phyloP scores from a whole-genome alignment of 2,888 invertebrate genomes.

The Phyllotreta cruciferae region DNA sequence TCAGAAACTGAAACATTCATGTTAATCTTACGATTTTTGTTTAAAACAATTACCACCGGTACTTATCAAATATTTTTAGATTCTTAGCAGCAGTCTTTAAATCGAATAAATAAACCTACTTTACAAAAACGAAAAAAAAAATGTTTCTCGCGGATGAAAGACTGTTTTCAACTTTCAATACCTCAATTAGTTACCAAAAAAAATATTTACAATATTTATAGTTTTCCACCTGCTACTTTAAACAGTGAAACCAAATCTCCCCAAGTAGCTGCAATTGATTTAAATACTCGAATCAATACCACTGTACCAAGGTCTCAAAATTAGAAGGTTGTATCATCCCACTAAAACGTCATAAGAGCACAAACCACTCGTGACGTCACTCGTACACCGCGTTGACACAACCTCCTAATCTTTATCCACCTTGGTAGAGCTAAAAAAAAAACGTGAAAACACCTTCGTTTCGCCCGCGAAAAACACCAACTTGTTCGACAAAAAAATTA shows the following conservation, averaged over 20 bases:
- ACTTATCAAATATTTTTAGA: constrained; percentile 31
- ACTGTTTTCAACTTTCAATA: neutral
- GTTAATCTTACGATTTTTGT: neutral
- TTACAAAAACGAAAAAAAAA: constrained; percentile 21
- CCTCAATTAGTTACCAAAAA: constrained; percentile 17
- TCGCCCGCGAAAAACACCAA: constrained; percentile 10
- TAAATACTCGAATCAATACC: too few relatives aligned
- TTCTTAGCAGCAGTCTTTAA: constrained; percentile 32
- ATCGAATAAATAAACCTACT: constrained; percentile 23
- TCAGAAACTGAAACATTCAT: too few relatives aligned
- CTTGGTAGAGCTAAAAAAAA: too few relatives aligned
- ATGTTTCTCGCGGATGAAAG: constrained; percentile 20
- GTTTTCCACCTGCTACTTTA: neutral
- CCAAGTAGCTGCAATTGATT: too few relatives aligned
- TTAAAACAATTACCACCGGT: constrained; percentile 27
- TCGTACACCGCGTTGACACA: too few relatives aligned
- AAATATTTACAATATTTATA: constrained; percentile 37
- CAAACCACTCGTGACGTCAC: too few relatives aligned
- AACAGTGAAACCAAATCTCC: neutral
- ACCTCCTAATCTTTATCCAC: too few relatives aligned
- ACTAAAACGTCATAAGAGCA: too few relatives aligned
- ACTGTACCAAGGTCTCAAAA: too few relatives aligned
- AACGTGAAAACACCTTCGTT: too few relatives aligned
- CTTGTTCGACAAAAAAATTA: constrained; percentile 22
- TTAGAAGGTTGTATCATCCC: too few relatives aligned